Evolutionary conservation across 2,888 invertebrate species (phyloP).

Genomic region (Harpalus rufipes): DNA sequence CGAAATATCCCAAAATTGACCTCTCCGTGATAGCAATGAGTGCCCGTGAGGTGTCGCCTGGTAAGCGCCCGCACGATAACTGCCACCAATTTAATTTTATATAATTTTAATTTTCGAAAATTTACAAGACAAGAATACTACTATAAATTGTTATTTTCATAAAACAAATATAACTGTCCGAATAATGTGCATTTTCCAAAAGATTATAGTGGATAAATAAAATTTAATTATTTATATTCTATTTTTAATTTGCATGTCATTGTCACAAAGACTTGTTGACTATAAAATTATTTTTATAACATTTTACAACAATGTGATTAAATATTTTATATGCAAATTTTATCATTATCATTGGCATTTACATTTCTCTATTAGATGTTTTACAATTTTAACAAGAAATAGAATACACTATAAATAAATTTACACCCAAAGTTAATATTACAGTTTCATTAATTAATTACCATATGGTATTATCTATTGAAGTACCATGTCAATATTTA

Average conservation of each 20-base stretch:
- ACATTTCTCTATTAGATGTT: not conserved
- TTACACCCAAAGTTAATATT: not conserved
- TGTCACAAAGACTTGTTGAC: not conserved
- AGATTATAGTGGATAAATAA: too few relatives aligned
- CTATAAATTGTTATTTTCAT: too few relatives aligned
- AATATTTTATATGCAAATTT: not conserved
- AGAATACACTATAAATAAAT: not conserved
- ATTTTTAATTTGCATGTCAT: not conserved
- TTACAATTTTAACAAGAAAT: not conserved
- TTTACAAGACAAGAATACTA: too few relatives aligned
- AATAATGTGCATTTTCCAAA: too few relatives aligned
- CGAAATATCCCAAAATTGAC: too few relatives aligned
- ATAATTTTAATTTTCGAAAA: too few relatives aligned
- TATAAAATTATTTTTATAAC: not conserved
- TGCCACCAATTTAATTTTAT: too few relatives aligned
- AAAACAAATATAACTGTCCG: too few relatives aligned
- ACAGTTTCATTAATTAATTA: not conserved
- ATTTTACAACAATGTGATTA: not conserved
- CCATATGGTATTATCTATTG: not conserved
- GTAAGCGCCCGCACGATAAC: too few relatives aligned
- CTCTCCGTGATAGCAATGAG: too few relatives aligned
- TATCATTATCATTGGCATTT: not conserved
- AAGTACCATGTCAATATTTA: not conserved
- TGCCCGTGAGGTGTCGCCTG: too few relatives aligned
- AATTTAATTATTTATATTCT: too few relatives aligned